Conservation (phyloP, 2,797 vertebrate species). For the Todus mexicanus region DNA sequence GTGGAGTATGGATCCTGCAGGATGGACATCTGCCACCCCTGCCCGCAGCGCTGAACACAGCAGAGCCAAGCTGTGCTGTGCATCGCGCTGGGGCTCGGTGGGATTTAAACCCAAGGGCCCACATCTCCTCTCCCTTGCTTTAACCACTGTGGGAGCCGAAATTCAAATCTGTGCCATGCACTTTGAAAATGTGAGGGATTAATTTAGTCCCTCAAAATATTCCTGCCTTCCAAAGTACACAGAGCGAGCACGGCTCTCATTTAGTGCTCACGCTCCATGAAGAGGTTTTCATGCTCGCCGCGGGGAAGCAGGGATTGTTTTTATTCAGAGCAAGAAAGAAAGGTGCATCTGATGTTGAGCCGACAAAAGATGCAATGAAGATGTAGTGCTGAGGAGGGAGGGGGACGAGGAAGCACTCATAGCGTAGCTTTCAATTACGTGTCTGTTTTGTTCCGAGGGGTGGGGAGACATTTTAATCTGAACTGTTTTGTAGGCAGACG, state of each 20-base stretch:
- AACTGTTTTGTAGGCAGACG: neutral
- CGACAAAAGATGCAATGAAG: neutral
- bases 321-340: neutral
- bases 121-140: neutral
- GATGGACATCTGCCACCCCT: neutral
- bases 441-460: neutral
- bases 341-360: neutral
- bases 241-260: neutral
- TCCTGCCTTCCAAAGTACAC: neutral
- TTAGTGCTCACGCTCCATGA: neutral
- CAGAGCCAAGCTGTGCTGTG: neutral
- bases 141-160: neutral
- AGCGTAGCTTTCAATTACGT: slow-evolving; percentile 26
- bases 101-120: neutral
- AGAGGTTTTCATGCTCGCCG: neutral
- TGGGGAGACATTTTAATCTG: neutral
- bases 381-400: neutral
- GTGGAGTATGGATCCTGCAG: neutral
- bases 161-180: neutral
- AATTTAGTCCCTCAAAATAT: neutral
- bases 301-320: neutral
- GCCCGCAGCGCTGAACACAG: rapidly evolving
- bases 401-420: neutral
- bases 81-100: rapidly evolving
- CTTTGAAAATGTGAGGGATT: slow-evolving; percentile 15